Conservation (phyloP, 1,140 invertebrate genomes). For the Atta texana region DNA sequence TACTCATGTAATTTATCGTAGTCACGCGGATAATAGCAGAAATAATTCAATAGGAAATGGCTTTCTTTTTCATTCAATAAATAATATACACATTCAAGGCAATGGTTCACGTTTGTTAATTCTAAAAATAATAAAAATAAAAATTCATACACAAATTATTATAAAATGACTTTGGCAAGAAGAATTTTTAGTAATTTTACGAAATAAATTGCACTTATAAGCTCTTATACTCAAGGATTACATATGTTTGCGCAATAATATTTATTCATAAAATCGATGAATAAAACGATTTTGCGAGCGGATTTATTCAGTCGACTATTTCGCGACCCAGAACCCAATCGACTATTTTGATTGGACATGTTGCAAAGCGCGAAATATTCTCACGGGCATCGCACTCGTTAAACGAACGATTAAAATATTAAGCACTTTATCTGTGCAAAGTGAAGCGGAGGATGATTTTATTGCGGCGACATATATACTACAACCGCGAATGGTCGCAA, state of each 20-base stretch:
- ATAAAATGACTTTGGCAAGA: background rate
- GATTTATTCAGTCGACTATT: constrained; percentile 38
- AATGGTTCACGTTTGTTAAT: background rate
- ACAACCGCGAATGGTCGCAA: constrained; percentile 46
- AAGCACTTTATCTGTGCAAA: constrained; percentile 60
- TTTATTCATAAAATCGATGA: constrained; percentile 2
- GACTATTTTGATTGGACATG: constrained; percentile 60
- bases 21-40: background rate
- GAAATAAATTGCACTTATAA: background rate
- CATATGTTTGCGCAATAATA: constrained; percentile 22
- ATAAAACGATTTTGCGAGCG: constrained; percentile 22
- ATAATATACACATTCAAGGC: background rate
- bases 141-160: background rate
- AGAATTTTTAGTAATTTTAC: background rate
- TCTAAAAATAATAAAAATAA: background rate
- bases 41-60: background rate
- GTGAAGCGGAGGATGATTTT: constrained; percentile 57
- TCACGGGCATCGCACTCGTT: constrained; percentile 57
- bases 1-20: background rate
- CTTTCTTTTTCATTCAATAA: background rate
- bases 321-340: constrained; percentile 29
- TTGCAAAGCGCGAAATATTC: constrained; percentile 60
- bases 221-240: background rate
- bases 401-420: constrained; percentile 64
- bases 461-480: constrained; percentile 51